phyloP scores from a whole-genome alignment of 2,888 invertebrate species.

The Alviniconcha strummeri region DNA sequence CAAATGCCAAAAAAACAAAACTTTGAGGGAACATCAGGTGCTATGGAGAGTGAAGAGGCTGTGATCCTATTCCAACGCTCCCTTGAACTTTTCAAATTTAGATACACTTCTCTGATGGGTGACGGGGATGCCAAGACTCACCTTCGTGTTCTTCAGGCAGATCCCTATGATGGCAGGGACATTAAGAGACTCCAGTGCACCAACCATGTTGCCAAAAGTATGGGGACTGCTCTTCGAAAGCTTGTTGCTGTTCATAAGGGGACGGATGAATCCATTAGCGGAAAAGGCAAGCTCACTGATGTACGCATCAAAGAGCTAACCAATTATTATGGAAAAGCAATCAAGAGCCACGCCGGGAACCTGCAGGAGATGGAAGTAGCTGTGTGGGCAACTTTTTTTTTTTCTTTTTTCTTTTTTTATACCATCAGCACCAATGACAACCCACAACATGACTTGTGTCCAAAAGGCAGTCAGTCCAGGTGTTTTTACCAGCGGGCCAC shows the following conservation, averaged over 20 bases:
- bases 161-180: neutral
- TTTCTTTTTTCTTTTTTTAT: too few species aligned
- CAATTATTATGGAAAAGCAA: slow-evolving; percentile 1
- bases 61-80: neutral
- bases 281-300: neutral
- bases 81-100: neutral
- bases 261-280: neutral
- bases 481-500: neutral
- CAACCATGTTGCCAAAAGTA: slow-evolving; percentile 5
- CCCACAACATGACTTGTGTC: neutral
- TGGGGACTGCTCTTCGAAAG: slow-evolving; percentile 13
- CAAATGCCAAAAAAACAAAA: slow-evolving; percentile 19
- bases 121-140: slow-evolving; percentile 10
- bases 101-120: slow-evolving; percentile 12
- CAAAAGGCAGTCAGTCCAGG: neutral
- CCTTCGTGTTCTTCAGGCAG: neutral
- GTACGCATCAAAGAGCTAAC: neutral
- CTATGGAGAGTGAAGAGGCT: slow-evolving; percentile 21
- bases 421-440: neutral
- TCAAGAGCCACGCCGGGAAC: neutral
- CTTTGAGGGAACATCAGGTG: neutral
- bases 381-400: slow-evolving; percentile 14
- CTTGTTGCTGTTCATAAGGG: neutral
- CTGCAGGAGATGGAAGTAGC: neutral
- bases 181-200: slow-evolving; percentile 2